Evolutionary conservation across 2,888 invertebrate genomes (phyloP), one percentile per base, ranked within the genome.

Genomic region (Mongoloraphidia duomilia): DNA sequence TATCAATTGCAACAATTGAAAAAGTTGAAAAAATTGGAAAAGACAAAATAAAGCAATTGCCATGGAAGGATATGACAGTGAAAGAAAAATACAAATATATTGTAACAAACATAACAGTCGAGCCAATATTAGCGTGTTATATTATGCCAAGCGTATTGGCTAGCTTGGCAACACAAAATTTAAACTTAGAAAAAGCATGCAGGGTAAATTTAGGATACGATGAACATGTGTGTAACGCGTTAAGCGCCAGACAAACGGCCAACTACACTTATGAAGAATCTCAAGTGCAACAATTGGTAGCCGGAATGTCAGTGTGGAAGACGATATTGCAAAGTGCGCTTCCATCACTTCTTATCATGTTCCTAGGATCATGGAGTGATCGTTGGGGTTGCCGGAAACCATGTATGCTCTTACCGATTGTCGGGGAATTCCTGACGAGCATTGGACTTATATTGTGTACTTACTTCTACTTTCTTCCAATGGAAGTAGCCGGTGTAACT

Each of bases 171-270:
- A 86, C 87, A 40, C 89, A 89, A 66, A 89, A 89, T 65, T 69
- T 90, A 45, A 87, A 87, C 64, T 71, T 89, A 60, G 89, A 89
- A 65, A 89, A 90, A 66, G 89, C 89, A 1, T 90, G 90, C 62
- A 70, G 88, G 54, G 88, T 89, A 1, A 90, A 90, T 65, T 72
- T 89, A 58, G 74, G 69, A 9, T 87, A 82, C 59, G 74, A 81
- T 1, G 76, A 78, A 49, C 76, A 79, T 55, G 75, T 88, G 3
- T 90, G 90, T 64, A 80, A 82, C 59, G 86, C 89, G 0, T 66
- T 90, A 37, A 80, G 84, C 1, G 73, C 75, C 47, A 74, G 88
- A 59, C 77, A 85, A 56, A 88, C 87, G 14, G 75, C 76, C 8
- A 74, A 73, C 55, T 80, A 78, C 58, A 72, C 76, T 3, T 59